phyloP scores from a whole-genome alignment of 2,888 invertebrate species.

The Eretmocerus hayati region DNA sequence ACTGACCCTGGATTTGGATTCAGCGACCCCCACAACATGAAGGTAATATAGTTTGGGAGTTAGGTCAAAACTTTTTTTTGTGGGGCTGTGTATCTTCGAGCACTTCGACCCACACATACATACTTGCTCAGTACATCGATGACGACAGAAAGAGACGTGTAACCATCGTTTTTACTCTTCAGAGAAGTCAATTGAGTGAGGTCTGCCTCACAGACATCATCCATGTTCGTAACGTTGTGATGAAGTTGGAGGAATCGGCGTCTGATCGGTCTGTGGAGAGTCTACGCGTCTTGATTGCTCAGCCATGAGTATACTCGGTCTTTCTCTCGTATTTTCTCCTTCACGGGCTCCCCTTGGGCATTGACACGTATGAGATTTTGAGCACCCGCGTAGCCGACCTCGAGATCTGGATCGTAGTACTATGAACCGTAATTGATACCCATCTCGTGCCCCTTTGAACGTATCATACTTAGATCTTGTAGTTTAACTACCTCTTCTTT shows the following conservation, averaged over 20 bases:
- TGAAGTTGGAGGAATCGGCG: constrained; percentile 15
- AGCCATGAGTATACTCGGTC: constrained; percentile 14
- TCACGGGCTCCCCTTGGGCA: not conserved
- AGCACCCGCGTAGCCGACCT: constrained; percentile 6
- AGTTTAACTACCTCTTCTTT: too few species aligned
- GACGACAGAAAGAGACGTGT: constrained; percentile 13
- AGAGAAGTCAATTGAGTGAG: constrained; percentile 11
- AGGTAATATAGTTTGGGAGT: too few species aligned
- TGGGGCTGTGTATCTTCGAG: too few species aligned
- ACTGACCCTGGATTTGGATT: too few species aligned
- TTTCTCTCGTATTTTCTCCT: not conserved
- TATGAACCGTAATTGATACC: too few species aligned
- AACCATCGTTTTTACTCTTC: constrained; percentile 15
- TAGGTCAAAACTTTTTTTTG: too few species aligned
- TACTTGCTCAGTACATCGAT: constrained; percentile 22
- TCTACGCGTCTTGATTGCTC: constrained; percentile 21
- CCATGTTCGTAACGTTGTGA: constrained; percentile 21
- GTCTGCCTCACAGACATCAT: constrained; percentile 22
- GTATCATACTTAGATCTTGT: too few species aligned
- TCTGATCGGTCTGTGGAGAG: constrained; percentile 13
- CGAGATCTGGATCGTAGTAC: too few species aligned
- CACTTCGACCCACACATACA: constrained; percentile 25
- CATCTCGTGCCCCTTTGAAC: too few species aligned
- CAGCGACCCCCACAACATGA: too few species aligned
- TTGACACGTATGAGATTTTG: not conserved